Conservation (phyloP, 2,888 invertebrate genomes). For the Andrena trimmerana region DNA sequence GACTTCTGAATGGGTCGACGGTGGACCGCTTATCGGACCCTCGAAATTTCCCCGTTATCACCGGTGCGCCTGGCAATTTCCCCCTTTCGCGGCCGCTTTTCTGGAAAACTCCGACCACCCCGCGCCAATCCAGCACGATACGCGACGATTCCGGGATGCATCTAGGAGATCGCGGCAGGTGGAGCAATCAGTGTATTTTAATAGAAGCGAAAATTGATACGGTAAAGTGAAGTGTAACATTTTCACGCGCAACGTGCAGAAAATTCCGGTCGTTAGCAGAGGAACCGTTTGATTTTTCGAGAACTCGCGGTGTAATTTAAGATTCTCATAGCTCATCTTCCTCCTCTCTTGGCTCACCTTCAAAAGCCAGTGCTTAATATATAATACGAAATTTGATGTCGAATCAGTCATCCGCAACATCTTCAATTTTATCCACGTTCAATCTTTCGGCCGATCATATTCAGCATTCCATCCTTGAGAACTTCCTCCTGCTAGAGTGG, state of each 20-base stretch:
- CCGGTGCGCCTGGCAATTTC: background rate
- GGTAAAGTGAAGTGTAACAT: too few species aligned
- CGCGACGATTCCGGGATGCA: background rate
- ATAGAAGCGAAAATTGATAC: background rate
- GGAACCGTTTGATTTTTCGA: too few species aligned
- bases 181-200: background rate
- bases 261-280: too few species aligned
- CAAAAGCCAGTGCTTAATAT: conserved; percentile 9
- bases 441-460: too few species aligned
- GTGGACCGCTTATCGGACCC: conserved; percentile 9
- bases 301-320: too few species aligned
- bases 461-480: too few species aligned
- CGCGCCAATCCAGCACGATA: background rate
- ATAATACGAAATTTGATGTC: conserved; percentile 20
- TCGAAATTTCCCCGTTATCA: conserved; percentile 32
- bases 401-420: conserved; percentile 8
- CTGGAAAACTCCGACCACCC: background rate
- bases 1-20: conserved; percentile 17
- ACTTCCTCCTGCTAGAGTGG: too few species aligned
- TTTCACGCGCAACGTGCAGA: too few species aligned
- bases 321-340: too few species aligned
- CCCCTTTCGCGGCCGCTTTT: background rate
- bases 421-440: background rate
- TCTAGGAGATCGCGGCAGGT: background rate
- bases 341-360: background rate